These are phyloP conservation scores for Zosterops hypoxanthus DNA, from an alignment of 2,113 vertebrate species.

Conservation along the genomic window DNA sequence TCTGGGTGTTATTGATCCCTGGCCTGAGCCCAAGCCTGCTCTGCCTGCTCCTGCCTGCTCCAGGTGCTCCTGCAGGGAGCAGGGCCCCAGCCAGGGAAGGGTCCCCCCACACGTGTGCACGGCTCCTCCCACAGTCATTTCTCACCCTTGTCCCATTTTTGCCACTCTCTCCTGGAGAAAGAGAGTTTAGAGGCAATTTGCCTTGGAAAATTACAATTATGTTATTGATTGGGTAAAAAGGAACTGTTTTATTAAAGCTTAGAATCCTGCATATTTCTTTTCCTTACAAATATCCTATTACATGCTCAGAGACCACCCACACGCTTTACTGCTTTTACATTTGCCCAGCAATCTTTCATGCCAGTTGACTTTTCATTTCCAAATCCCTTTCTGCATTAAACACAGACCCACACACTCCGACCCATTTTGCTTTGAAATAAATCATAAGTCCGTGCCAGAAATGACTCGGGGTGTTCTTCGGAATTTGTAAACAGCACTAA, in stretches of 20 bases:
- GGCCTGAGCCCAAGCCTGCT: background rate
- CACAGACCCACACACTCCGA: conserved; percentile 75
- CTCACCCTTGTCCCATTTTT: background rate
- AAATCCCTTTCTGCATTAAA: conserved; percentile 78
- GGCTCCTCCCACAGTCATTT: accelerated
- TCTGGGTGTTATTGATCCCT: background rate
- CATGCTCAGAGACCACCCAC: conserved; percentile 71
- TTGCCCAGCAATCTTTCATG: conserved; percentile 77
- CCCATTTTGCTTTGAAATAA: conserved; percentile 79
- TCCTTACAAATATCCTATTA: conserved; percentile 54
- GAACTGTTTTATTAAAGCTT: conserved; percentile 34
- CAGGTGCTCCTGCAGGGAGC: accelerated
- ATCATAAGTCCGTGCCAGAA: conserved; percentile 71
- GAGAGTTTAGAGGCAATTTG: background rate
- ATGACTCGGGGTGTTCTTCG: conserved; percentile 69
- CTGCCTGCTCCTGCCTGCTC: background rate
- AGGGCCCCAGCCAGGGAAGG: background rate
- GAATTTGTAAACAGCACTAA: conserved; percentile 76
- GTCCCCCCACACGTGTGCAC: accelerated
- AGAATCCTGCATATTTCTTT: background rate
- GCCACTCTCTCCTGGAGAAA: background rate
- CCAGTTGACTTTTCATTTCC: conserved; percentile 78
- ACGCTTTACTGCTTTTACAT: conserved; percentile 46
- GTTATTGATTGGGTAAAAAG: conserved; percentile 2
- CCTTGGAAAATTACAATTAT: background rate